Conservation (phyloP, 2,797 vertebrate genomes). For the Sphenodon punctatus region DNA sequence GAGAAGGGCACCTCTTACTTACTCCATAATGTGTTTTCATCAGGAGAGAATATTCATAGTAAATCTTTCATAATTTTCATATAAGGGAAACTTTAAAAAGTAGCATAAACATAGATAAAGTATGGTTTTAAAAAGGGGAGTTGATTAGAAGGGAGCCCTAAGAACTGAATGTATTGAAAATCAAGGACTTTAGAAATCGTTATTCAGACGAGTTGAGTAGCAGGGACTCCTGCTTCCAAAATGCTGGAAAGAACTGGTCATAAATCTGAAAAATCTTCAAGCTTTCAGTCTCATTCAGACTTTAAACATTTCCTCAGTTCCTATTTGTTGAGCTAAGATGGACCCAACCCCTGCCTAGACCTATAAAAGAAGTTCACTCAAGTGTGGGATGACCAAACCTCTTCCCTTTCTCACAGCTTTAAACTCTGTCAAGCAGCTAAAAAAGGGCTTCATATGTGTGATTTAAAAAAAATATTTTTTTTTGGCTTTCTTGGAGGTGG, state of each 20-base stretch:
- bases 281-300: neutral
- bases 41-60: constrained; percentile 40
- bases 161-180: neutral
- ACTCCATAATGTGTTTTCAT: constrained; percentile 35
- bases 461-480: neutral
- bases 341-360: neutral
- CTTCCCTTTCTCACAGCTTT: neutral
- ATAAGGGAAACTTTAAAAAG: neutral
- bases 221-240: neutral
- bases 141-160: neutral
- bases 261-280: neutral
- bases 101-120: neutral
- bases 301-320: neutral
- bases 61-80: constrained; percentile 17
- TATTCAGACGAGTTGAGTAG: neutral
- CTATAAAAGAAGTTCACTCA: neutral
- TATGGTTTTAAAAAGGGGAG: neutral
- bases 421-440: neutral
- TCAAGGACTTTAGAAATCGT: neutral
- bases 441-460: neutral
- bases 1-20: constrained; percentile 21
- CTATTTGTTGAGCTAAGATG: neutral
- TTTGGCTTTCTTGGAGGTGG: neutral
- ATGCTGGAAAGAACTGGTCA: neutral
- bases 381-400: neutral